These are phyloP conservation scores for Osedax frankpressi DNA, from an alignment of 2,888 invertebrate species.

Conservation along the genomic window DNA sequence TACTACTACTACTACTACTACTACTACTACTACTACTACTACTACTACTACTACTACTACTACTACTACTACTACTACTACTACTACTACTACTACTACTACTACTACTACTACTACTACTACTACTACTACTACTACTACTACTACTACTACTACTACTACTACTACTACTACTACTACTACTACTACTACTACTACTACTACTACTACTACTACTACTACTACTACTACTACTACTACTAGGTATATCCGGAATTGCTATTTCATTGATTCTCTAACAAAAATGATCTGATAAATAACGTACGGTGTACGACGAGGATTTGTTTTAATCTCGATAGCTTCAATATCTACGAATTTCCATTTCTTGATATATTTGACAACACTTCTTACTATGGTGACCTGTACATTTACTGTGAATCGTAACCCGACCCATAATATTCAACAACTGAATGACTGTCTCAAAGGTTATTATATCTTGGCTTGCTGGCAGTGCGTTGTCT, in stretches of 20 bases:
- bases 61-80: neutral
- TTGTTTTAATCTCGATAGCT: too few relatives aligned
- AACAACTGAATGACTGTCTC: too few relatives aligned
- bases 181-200: neutral
- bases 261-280: too few relatives aligned
- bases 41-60: neutral
- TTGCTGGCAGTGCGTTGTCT: too few relatives aligned
- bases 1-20: neutral
- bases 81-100: neutral
- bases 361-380: too few relatives aligned
- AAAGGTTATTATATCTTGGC: too few relatives aligned
- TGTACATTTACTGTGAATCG: too few relatives aligned
- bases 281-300: too few relatives aligned
- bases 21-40: neutral
- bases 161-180: neutral
- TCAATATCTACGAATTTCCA: too few relatives aligned
- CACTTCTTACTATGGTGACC: too few relatives aligned
- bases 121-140: neutral
- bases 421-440: too few relatives aligned
- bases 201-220: neutral
- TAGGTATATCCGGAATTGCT: neutral
- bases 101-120: neutral
- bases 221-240: neutral
- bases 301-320: too few relatives aligned
- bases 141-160: neutral